phyloP scores from a whole-genome alignment of 2,113 vertebrate genomes.

The Mystacornis crossleyi region DNA sequence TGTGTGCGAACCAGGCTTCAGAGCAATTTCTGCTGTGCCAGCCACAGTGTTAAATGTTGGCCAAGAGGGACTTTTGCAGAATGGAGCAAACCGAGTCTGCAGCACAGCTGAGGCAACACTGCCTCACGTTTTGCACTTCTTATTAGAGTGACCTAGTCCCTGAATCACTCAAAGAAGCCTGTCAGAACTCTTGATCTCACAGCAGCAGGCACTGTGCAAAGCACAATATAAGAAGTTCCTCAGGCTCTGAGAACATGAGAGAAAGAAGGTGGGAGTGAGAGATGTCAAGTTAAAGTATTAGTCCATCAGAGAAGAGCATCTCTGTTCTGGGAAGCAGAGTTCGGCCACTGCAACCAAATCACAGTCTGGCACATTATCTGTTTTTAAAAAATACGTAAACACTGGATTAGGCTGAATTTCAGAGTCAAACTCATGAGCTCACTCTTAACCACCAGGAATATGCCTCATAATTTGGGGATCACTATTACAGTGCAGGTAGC shows the following conservation, averaged over 20 bases:
- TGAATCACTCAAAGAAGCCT: background rate
- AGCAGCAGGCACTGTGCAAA: background rate
- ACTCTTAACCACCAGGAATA: background rate
- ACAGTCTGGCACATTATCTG: background rate
- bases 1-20: conserved; percentile 17
- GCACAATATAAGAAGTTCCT: background rate
- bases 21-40: conserved; percentile 33
- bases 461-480: background rate
- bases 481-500: background rate
- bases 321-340: background rate
- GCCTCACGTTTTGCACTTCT: conserved; percentile 3
- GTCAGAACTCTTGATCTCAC: background rate
- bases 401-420: background rate
- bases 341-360: background rate
- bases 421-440: background rate
- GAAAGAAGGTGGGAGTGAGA: accelerated
- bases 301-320: background rate
- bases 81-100: background rate
- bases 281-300: background rate
- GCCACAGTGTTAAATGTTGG: conserved; percentile 15
- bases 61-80: conserved; percentile 19
- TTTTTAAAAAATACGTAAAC: background rate
- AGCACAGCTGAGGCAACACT: conserved; percentile 51
- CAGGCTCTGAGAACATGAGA: background rate
- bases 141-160: conserved; percentile 23